Conservation (phyloP, 1,140 invertebrate species). For the Zophobas morio region DNA sequence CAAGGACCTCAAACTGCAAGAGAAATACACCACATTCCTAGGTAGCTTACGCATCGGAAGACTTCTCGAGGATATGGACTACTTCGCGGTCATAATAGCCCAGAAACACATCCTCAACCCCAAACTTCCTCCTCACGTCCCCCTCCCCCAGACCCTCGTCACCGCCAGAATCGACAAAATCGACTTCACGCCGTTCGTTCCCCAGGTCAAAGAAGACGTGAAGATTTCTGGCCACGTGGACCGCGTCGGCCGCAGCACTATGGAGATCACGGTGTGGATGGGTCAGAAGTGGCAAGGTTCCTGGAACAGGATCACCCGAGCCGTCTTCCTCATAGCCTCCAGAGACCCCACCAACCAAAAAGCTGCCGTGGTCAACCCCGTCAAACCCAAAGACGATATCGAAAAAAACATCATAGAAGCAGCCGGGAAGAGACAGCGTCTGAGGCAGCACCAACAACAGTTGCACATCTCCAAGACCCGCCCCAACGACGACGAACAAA, state of each 20-base stretch:
- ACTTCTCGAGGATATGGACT: conserved; percentile 85
- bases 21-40: conserved; percentile 79
- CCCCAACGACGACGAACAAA: conserved; percentile 78
- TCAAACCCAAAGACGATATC: conserved; percentile 74
- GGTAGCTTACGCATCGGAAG: conserved; percentile 80
- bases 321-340: conserved; percentile 83
- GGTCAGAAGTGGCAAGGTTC: conserved; percentile 75
- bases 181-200: conserved; percentile 70
- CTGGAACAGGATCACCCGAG: conserved; percentile 76
- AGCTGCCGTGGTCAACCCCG: conserved; percentile 76
- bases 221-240: conserved; percentile 83
- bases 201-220: conserved; percentile 76
- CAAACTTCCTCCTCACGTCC: conserved; percentile 67
- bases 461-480: conserved; percentile 73
- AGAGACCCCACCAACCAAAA: conserved; percentile 77
- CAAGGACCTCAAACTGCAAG: conserved; percentile 73
- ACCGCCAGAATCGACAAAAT: conserved; percentile 85
- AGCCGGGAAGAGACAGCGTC: conserved; percentile 74
- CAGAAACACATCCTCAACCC: conserved; percentile 80
- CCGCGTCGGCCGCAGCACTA: conserved; percentile 82
- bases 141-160: conserved; percentile 80
- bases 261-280: conserved; percentile 81
- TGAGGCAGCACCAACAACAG: conserved; percentile 67
- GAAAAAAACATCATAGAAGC: conserved; percentile 75
- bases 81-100: conserved; percentile 81